Base-by-base conservation (phyloP, 2,797 vertebrate genomes). In the Erethizon dorsatum region DNA sequence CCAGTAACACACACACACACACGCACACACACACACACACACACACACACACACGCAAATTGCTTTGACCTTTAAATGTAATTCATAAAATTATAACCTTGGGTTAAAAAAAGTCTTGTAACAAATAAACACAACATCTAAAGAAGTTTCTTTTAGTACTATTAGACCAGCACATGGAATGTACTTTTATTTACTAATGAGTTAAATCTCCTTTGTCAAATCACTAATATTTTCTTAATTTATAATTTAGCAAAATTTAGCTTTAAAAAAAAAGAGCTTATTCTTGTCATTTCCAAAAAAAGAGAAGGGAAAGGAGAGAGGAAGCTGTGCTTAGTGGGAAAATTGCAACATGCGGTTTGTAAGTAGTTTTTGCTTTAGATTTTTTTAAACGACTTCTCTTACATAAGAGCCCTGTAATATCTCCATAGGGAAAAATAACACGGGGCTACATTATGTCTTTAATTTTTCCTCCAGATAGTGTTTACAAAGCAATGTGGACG, bases 401-500 rank as follows among this genome's bases (percentile, higher is more conserved):
- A 97, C 98, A 98, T 97, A 98, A 98, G 97, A 97, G 88, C 45
- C 80, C 20, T 75, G 96, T 97, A 97, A 98, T 98, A 85, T 96
- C 97, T 97, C 97, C 98, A 97, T 96, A 97, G 97, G 97, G 97
- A 98, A 92, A 98, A 98, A 94, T 97, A 97, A 97, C 94, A 79
- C 57, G n/a, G 88, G 83, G 59, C 92, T 63, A 75, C 95, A 95
- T 96, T 96, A 96, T 95, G 97, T 83, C 95, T 95, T 97, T 98
- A 98, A 98, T 98, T 97, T 97, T 97, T 97, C 98, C 98, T 98
- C 97, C 98, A 98, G 98, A 98, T 97, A 96, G 91, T 97, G 97
- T 97, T 98, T 97, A 97, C 97, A 96, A 87, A 96, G 90, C 95
- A 94, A 85, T 97, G 94, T 79, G 77, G 59, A 95, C 67, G 87